A percentile compares a stretch with the other conserved stretches of the same genome.
Conservation (phyloP, 2,888 invertebrate genomes). For the Tolmerus cingulatus region DNA sequence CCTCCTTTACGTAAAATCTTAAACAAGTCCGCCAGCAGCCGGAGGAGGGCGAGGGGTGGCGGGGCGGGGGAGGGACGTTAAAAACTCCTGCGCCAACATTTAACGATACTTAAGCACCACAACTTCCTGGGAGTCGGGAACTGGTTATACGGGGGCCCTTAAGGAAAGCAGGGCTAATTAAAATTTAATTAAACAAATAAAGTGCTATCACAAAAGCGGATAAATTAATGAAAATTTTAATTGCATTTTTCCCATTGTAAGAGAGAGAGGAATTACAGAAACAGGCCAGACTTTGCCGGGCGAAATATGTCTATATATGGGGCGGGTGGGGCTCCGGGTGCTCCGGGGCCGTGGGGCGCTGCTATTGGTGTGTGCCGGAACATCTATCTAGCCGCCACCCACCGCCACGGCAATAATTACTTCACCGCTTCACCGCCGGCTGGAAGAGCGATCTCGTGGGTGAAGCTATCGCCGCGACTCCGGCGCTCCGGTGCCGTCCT, state of each 20-base stretch:
- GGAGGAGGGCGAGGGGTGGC: not conserved
- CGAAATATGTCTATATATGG: conserved; percentile 38
- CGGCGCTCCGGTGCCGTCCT: conserved; percentile 18
- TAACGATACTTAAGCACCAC: conserved; percentile 36
- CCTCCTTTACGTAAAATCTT: conserved; percentile 31
- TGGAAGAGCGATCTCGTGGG: conserved; percentile 22
- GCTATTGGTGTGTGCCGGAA: conserved; percentile 24
- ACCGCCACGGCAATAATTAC: conserved; percentile 37
- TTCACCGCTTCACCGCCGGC: conserved; percentile 26
- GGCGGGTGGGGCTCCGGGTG: not conserved
- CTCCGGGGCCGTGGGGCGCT: not conserved
- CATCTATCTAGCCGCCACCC: conserved; percentile 33
- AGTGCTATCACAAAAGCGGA: conserved; percentile 55
- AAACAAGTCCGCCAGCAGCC: conserved; percentile 3
- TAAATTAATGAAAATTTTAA: conserved; percentile 55
- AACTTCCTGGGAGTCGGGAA: conserved; percentile 28
- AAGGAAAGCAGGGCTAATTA: conserved; percentile 51
- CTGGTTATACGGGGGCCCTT: conserved; percentile 25
- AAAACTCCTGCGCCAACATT: conserved; percentile 31
- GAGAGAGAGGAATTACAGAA: conserved; percentile 32
- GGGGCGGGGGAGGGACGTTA: not conserved
- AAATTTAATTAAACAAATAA: conserved; percentile 55
- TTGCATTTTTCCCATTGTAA: conserved; percentile 52
- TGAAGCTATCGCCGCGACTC: not conserved
- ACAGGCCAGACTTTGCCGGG: conserved; percentile 25